Conservation (phyloP, 2,888 invertebrate genomes). For the Nymphalis urticae region DNA sequence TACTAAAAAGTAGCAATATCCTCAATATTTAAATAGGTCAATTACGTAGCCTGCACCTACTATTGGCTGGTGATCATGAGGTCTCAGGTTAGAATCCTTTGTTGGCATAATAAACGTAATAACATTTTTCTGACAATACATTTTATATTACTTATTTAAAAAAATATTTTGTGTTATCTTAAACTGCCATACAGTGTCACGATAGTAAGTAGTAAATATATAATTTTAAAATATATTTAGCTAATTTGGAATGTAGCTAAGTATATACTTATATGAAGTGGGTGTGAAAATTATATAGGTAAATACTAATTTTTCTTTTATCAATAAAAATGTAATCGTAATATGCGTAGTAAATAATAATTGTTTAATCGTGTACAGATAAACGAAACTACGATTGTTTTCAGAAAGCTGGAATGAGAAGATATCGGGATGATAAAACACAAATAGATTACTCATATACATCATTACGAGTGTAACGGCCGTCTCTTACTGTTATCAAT, state of each 20-base stretch:
- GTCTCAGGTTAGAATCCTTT: too few relatives aligned
- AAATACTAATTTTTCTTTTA: neutral
- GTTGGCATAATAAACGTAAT: too few relatives aligned
- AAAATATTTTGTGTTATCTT: too few relatives aligned
- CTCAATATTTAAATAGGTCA: too few relatives aligned
- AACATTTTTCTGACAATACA: too few relatives aligned
- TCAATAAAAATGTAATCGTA: conserved; percentile 9
- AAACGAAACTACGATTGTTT: conserved; percentile 57
- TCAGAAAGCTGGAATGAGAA: conserved; percentile 50
- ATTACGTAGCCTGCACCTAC: too few relatives aligned
- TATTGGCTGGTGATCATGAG: too few relatives aligned
- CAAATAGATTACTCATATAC: conserved; percentile 53
- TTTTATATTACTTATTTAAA: too few relatives aligned
- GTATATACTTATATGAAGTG: neutral
- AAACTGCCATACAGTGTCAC: too few relatives aligned
- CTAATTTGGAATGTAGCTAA: neutral
- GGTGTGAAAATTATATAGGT: neutral
- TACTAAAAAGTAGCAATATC: too few relatives aligned
- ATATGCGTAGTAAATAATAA: conserved; percentile 26
- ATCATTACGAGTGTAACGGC: conserved; percentile 46
- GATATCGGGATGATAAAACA: conserved; percentile 42
- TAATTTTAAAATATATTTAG: too few relatives aligned
- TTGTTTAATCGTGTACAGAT: conserved; percentile 51
- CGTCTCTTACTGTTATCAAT: conserved; percentile 45
- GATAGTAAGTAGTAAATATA: too few relatives aligned